Evolutionary conservation across 2,113 vertebrate species (phyloP).

Genomic region (Atlantisia rogersi): DNA sequence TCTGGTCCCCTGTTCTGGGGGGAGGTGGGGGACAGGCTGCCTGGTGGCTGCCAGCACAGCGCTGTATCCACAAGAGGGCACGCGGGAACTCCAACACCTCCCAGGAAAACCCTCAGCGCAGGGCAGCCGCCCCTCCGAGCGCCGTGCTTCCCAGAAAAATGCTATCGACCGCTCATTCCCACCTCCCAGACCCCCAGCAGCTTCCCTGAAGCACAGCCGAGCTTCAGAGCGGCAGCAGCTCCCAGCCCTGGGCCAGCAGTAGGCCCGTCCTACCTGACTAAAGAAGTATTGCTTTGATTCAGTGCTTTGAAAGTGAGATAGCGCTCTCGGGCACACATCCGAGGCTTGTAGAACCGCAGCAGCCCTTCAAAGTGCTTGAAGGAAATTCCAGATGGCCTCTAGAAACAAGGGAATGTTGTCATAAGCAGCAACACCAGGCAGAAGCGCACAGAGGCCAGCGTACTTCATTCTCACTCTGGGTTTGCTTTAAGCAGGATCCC

Average conservation of each 20-base stretch:
- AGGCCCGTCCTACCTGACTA: slow-evolving; percentile 83
- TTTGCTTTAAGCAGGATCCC: neutral
- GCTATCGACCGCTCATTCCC: neutral
- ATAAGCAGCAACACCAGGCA: neutral
- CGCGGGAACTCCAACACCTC: neutral
- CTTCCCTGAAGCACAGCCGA: neutral
- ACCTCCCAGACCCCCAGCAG: neutral
- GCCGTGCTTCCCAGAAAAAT: neutral
- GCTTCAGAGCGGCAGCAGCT: neutral
- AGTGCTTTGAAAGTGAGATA: slow-evolving; percentile 95
- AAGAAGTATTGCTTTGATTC: slow-evolving; percentile 82
- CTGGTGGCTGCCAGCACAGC: neutral
- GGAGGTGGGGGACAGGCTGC: neutral
- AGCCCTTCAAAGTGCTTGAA: slow-evolving; percentile 95
- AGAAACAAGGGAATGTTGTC: slow-evolving; percentile 15
- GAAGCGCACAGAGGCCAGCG: neutral
- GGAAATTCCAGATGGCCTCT: slow-evolving; percentile 89
- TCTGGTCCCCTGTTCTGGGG: neutral
- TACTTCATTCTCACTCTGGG: neutral
- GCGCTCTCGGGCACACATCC: slow-evolving; percentile 88
- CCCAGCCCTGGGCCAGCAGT: neutral
- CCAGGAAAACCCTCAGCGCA: neutral
- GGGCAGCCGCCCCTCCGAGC: neutral
- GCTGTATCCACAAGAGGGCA: slow-evolving; percentile 49
- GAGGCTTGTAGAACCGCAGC: slow-evolving; percentile 92